phyloP scores from a whole-genome alignment of 2,797 vertebrate species.

The Cebuella pygmaea region DNA sequence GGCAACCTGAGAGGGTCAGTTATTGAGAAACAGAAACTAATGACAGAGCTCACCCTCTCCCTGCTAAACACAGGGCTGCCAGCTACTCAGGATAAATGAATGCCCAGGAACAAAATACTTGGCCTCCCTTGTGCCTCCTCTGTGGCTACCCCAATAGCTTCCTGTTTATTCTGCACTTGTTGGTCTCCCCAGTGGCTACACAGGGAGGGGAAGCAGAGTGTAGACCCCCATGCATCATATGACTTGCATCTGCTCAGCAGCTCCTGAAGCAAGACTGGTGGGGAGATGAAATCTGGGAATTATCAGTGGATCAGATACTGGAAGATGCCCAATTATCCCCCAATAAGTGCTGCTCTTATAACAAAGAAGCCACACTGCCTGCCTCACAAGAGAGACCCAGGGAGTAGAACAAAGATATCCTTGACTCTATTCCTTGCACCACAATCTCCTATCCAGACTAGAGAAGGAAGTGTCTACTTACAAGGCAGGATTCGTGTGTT shows the following conservation, averaged over 20 bases:
- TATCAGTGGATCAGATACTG: neutral
- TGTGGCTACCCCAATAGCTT: neutral
- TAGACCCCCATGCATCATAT: neutral
- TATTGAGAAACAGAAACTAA: constrained; percentile 1
- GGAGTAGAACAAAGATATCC: neutral
- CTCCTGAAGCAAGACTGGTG: neutral
- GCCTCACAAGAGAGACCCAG: neutral
- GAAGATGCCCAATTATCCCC: neutral
- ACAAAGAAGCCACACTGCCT: neutral
- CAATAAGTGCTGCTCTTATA: neutral
- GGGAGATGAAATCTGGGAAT: neutral
- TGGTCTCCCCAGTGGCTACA: neutral
- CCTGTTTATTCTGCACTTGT: neutral
- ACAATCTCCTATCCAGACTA: neutral
- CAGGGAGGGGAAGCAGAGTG: neutral
- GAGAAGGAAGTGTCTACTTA: neutral
- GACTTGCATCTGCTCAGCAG: neutral
- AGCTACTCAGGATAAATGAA: neutral
- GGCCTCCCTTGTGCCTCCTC: neutral
- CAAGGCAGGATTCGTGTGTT: neutral
- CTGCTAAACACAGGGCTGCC: neutral
- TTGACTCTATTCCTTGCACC: neutral
- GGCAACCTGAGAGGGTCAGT: neutral
- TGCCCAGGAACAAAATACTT: neutral
- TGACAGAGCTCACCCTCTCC: neutral